phyloP scores from a whole-genome alignment of 2,888 invertebrate species.

The Carterocephalus palaemon region DNA sequence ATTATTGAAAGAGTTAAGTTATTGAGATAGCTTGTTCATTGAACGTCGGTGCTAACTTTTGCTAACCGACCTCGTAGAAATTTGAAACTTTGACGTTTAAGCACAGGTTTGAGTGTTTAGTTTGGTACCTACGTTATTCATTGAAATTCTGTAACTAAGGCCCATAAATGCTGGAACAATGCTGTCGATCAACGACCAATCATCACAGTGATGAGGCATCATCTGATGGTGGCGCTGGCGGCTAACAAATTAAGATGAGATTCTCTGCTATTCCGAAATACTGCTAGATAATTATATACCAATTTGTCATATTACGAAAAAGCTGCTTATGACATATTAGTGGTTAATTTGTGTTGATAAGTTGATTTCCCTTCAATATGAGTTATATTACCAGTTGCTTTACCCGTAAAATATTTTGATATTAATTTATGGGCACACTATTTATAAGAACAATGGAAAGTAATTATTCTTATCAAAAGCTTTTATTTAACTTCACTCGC shows the following conservation, averaged over 20 bases:
- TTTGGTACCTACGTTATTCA: neutral
- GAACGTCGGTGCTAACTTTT: no score
- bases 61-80: no score
- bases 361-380: neutral
- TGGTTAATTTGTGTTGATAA: neutral
- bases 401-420: no score
- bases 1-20: no score
- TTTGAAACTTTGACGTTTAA: no score
- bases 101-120: slow-evolving; percentile 9
- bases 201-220: neutral
- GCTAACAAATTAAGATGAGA: slow-evolving; percentile 1
- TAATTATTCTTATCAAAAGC: no score
- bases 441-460: no score
- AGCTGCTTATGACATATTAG: neutral
- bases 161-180: slow-evolving; percentile 1
- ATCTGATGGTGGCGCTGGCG: slow-evolving; percentile 1
- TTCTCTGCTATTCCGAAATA: neutral
- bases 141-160: neutral
- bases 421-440: no score
- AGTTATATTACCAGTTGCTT: no score
- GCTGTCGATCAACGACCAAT: neutral
- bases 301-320: neutral
- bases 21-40: no score
- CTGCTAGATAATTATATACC: slow-evolving; percentile 4
- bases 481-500: no score